Evolutionary conservation across 2,888 invertebrate genomes (phyloP).

Genomic region (Allygus modestus): DNA sequence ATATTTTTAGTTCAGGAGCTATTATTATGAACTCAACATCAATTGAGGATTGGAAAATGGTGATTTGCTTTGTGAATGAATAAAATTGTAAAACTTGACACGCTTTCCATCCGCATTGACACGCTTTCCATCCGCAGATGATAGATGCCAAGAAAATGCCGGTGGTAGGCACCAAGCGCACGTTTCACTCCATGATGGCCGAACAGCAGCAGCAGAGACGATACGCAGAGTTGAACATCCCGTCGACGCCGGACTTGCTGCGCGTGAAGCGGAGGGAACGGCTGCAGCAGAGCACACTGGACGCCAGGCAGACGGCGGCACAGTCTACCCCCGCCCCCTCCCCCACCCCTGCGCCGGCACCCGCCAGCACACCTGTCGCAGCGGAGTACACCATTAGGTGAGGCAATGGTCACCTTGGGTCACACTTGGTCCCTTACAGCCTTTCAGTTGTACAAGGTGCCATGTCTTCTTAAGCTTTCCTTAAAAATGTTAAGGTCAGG

Average conservation of each 20-base stretch:
- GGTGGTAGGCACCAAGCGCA: conserved; percentile 63
- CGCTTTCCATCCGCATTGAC: no score
- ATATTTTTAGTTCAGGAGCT: no score
- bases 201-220: conserved; percentile 65
- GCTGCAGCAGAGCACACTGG: conserved; percentile 80
- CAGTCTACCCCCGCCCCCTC: conserved; percentile 74
- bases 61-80: no score
- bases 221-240: conserved; percentile 74
- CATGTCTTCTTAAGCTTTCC: no score
- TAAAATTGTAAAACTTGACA: no score
- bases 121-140: conserved; percentile 65
- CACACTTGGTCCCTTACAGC: no score
- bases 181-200: background rate
- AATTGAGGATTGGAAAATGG: no score
- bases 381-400: conserved; percentile 51
- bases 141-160: conserved; percentile 69
- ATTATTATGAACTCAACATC: no score
- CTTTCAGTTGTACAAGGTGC: no score
- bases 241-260: conserved; percentile 81
- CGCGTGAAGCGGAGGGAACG: conserved; percentile 79
- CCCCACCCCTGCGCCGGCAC: conserved; percentile 68
- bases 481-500: no score
- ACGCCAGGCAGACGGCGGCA: conserved; percentile 79
- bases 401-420: no score
- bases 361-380: conserved; percentile 69